A percentile compares a stretch with the other conserved stretches of the same genome.
Evolutionary conservation across 2,797 vertebrate genomes (phyloP).

Genomic region (Crocidura indochinensis): DNA sequence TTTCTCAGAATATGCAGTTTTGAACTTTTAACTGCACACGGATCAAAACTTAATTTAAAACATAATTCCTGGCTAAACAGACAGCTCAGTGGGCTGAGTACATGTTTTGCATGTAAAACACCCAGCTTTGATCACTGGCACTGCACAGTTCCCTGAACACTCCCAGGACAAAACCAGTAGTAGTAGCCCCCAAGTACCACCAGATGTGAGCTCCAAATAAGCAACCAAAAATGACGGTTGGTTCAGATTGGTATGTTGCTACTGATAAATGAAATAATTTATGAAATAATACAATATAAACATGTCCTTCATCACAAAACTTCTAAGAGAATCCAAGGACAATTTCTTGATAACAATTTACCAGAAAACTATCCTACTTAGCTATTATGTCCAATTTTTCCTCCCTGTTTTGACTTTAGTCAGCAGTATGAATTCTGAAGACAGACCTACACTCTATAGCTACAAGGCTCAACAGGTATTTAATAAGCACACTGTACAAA

Average conservation of each 20-base stretch:
- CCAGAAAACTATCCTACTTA: background rate
- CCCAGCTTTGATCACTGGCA: too few species aligned
- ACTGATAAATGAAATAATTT: background rate
- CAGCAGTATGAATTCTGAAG: background rate
- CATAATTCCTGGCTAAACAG: too few species aligned
- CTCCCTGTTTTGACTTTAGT: background rate
- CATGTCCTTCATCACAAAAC: background rate
- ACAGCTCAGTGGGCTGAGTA: too few species aligned
- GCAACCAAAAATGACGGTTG: too few species aligned
- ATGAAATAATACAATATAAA: background rate
- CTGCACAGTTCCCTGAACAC: too few species aligned
- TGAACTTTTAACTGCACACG: conserved; percentile 35
- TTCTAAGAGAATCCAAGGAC: conserved; percentile 11
- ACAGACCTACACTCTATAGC: background rate
- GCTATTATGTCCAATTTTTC: background rate
- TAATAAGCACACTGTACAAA: background rate
- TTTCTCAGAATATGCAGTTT: background rate
- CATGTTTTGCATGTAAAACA: too few species aligned
- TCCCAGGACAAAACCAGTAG: too few species aligned
- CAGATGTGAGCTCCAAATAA: too few species aligned
- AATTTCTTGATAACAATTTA: background rate
- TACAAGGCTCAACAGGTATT: background rate
- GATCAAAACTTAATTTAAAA: conserved; percentile 34
- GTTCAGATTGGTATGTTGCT: background rate
- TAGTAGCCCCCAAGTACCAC: too few species aligned